A percentile compares a stretch with the other conserved stretches of the same genome.
Conservation (phyloP, 2,113 vertebrate species). For the Oceanodroma tethys region DNA sequence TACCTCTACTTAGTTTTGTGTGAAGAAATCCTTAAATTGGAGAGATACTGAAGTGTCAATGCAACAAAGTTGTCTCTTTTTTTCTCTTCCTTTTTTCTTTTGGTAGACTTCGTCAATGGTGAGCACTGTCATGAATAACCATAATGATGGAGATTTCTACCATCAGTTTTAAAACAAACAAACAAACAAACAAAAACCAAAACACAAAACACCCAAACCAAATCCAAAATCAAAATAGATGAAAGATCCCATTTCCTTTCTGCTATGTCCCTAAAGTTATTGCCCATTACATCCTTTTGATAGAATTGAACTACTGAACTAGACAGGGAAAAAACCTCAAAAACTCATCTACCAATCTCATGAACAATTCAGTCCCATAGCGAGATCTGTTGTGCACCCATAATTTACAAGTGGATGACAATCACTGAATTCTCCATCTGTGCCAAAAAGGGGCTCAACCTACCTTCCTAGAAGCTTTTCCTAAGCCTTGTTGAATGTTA, state of each 20-base stretch:
- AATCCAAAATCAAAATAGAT: not conserved
- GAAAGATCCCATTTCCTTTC: not conserved
- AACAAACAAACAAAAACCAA: not conserved
- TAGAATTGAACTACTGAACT: not conserved
- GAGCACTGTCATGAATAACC: not conserved
- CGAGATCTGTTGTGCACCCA: accelerated
- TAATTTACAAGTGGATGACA: not conserved
- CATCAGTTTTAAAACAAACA: not conserved
- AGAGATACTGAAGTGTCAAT: not conserved
- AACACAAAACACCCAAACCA: not conserved
- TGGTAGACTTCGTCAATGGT: not conserved
- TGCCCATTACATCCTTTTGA: not conserved
- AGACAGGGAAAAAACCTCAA: not conserved
- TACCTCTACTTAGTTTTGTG: not conserved
- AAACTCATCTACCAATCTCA: not conserved
- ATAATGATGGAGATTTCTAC: not conserved
- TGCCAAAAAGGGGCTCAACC: not conserved
- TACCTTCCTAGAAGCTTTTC: not conserved
- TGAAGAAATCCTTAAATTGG: not conserved
- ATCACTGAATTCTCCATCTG: not conserved
- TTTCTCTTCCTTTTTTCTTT: not conserved
- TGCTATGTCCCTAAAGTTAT: not conserved
- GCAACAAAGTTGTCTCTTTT: not conserved
- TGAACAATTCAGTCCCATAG: not conserved
- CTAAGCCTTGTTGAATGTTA: not conserved